Base-by-base conservation (phyloP, 2,888 invertebrate genomes). In the Oeneis ivallda region DNA sequence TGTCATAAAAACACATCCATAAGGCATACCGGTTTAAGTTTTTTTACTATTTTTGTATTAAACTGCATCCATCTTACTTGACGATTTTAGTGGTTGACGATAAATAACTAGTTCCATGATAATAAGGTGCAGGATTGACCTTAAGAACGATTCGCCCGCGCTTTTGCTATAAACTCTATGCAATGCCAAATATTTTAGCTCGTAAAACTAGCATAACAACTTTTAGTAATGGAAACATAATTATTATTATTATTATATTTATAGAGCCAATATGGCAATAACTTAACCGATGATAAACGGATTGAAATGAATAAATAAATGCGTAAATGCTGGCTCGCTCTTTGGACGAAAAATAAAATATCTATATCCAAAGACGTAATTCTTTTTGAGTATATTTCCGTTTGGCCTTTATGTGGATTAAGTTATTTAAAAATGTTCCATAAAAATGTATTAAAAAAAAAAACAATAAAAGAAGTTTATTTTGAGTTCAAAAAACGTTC, bases 161-260 rank as follows among this genome's bases (percentile, higher is more conserved):
- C 45, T n/a, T 1, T 52, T 26, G 37, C 37, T 37, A 37, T 37
- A 52, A 7, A 52, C 32, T 32, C 13, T 41, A 41, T 9, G 47
- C 47, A 47, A 47, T 47, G 47, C 8, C 47, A 47, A 47, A 47
- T 47, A 47, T 47, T 47, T 41, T 17, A 2, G 47, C 47, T 47
- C 47, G 9, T 47, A 17, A 47, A 47, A 47, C 17, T 47, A 47
- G 47, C 47, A 47, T 47, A 47, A 47, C 47, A 47, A 47, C 47
- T 47, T 47, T 47, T 45, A 9, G 17, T 47, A 47, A 17, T 9
- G 9, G 17, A 17, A 47, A 47, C 47, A 47, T 15, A 17, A 47
- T 47, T 6, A 26, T 26, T 26, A n/a, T 34, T 15, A 15, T 41
- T 41, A 41, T 41, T 10, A 41, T 41, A 41, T 41, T 41, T 10